Base-by-base conservation (phyloP, 1,140 invertebrate genomes). In the Orussus abietinus region DNA sequence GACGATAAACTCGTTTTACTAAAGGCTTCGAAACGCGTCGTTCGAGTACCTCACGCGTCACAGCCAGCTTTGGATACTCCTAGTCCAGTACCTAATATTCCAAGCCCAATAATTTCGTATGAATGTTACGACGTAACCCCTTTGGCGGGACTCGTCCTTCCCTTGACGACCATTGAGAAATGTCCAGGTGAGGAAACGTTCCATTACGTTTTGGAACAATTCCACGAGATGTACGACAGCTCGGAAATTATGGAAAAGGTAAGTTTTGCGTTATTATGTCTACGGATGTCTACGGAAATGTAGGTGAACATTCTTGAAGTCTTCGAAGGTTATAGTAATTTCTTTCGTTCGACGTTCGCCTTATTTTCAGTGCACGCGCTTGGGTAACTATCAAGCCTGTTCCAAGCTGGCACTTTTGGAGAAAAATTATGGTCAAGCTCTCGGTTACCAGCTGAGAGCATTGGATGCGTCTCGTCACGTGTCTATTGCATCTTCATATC, bases 191-290 rank as follows among this genome's bases (percentile, higher is more conserved):
- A 68, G 28, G 48, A 56, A 3, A 73, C 72, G 0, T 40, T 81
- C 34, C 77, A 81, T 53, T 79, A 78, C 48, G 73, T 72, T 29
- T 42, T 80, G 4, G 73, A 79, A 48, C 67, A 75, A 18, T 79
- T 79, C 40, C 59, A 69, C 34, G 76, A 76, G 15, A 55, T 78
- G 21, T 80, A 78, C 29, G 69, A 75, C 45, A 63, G 67, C 9
- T 60, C 63, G 10, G 74, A 70, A 55, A 73, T 80, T 35, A 51
- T 75, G 34, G 66, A 72, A 30, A 68, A 74, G 48, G 62, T 65
- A n/a, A n/a, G n/a, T n/a, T n/a, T n/a, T n/a, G n/a, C n/a, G n/a
- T n/a, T n/a, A n/a, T n/a, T n/a, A n/a, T n/a, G n/a, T n/a, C n/a
- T n/a, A n/a, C n/a, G n/a, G n/a, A n/a, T n/a, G n/a, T n/a, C n/a